Evolutionary conservation across 2,113 vertebrate genomes (phyloP), one percentile per base, ranked within the genome.

Genomic region (Sterrhoptilus dennistouni): DNA sequence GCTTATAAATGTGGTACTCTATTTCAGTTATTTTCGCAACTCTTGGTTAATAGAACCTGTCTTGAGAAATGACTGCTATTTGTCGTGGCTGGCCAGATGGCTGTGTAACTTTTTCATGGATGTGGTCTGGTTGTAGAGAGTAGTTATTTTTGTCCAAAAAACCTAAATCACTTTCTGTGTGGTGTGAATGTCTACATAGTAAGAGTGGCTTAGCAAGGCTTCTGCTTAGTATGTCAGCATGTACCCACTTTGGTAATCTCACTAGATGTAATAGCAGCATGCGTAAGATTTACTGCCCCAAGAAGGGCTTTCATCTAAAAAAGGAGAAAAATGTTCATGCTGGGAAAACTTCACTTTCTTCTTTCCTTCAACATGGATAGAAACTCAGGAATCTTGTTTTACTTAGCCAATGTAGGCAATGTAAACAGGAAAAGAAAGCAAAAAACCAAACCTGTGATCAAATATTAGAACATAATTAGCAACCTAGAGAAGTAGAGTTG

Each of bases 21-120:
- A 9, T 91, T 66, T 83, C 25, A 54, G 14, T 42, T 83, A 38
- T 69, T 42, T 87, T 72, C 68, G 77, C 22, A 57, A 31, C 5
- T 69, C 28, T 29, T 80, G 23, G 19, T 72, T 72, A 64, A 77
- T 16, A 87, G 57, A 86, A 95, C 65, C 14, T 23, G 9, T 38
- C 4, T 4, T 56, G 44, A 94, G 53, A 90, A 94, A 85, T 72
- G 1, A n/a, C 25, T 75, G 8, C 21, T 44, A 23, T 16, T 38
- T 81, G 29, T 70, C 0, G 0, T 71, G n/a, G 18, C 11, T 24
- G 79, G 49, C 2, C n/a, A 68, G 49, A 14, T 38, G 25, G 8
- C 12, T 35, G 8, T n/a, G 22, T 33, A 81, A 33, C 16, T 56
- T 63, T 80, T 40, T 65, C 11, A 29, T 82, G 35, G 36, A 53